Conservation (phyloP, 2,113 vertebrate species). For the Macquaria australasica region DNA sequence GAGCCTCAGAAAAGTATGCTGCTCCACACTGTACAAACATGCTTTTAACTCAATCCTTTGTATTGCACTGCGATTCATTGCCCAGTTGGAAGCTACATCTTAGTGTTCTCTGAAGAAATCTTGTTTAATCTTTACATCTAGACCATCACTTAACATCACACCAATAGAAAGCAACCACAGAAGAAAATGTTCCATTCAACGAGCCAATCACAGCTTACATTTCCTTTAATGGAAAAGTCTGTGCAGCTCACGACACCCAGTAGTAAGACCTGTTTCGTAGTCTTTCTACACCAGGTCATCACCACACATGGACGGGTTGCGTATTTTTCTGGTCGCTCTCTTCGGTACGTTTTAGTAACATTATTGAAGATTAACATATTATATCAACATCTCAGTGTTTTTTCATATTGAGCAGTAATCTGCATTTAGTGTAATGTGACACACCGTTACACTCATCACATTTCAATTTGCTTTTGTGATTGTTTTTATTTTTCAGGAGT, state of each 20-base stretch:
- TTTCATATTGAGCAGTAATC: background rate
- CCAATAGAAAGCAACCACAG: background rate
- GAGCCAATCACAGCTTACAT: conserved; percentile 23
- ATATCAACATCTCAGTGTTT: background rate
- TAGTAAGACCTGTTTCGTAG: too few species aligned
- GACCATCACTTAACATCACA: background rate
- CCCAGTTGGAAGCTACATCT: too few species aligned
- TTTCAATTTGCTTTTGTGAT: background rate
- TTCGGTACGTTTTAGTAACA: background rate
- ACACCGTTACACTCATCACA: background rate
- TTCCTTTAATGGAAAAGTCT: conserved; percentile 15
- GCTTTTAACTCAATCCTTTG: too few species aligned
- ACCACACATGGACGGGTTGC: conserved; percentile 18
- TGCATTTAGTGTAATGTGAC: background rate
- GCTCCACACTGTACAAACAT: too few species aligned
- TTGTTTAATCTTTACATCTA: too few species aligned
- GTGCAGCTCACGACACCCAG: background rate
- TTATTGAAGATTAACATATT: background rate
- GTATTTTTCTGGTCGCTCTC: background rate
- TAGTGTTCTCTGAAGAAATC: too few species aligned
- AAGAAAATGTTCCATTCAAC: conserved; percentile 5
- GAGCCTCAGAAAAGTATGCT: too few species aligned
- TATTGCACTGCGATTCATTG: too few species aligned
- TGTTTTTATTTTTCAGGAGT: conserved; percentile 26
- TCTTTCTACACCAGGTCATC: background rate